These are phyloP conservation scores for Orientallactaga sibirica DNA, from an alignment of 2,797 vertebrate species.

Conservation along the genomic window DNA sequence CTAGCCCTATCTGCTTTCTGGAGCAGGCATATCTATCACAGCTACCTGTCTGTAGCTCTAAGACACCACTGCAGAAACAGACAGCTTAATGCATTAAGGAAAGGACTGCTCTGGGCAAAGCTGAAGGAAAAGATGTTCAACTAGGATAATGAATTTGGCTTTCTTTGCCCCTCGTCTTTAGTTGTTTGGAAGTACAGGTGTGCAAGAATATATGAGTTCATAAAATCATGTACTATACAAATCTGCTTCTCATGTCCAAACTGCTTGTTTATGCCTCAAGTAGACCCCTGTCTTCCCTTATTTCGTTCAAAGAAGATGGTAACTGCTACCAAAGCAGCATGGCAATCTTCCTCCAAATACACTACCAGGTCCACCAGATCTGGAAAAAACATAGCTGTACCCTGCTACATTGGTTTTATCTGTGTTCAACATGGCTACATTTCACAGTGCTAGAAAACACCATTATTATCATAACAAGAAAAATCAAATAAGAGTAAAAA, in stretches of 20 bases:
- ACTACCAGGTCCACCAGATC: background rate
- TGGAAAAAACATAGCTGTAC: background rate
- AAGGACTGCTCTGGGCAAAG: background rate
- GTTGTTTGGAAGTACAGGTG: background rate
- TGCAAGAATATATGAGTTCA: background rate
- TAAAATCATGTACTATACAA: constrained; percentile 56
- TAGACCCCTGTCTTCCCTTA: background rate
- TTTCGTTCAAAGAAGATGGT: background rate
- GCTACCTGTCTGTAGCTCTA: background rate
- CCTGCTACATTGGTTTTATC: background rate
- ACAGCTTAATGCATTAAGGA: background rate
- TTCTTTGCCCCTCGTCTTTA: background rate
- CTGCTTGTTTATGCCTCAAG: background rate
- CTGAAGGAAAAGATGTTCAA: background rate
- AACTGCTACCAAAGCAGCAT: background rate
- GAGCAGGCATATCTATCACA: background rate
- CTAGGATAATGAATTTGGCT: background rate
- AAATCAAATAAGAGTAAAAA: background rate
- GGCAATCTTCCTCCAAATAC: background rate
- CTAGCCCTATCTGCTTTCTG: background rate
- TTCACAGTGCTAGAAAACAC: background rate
- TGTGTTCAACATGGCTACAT: background rate
- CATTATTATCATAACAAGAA: background rate
- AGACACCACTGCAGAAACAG: background rate
- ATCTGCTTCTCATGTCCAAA: constrained; percentile 57